These are phyloP conservation scores for Drosophila anomelani DNA, from an alignment of 2,888 invertebrate genomes.

Conservation along the genomic window DNA sequence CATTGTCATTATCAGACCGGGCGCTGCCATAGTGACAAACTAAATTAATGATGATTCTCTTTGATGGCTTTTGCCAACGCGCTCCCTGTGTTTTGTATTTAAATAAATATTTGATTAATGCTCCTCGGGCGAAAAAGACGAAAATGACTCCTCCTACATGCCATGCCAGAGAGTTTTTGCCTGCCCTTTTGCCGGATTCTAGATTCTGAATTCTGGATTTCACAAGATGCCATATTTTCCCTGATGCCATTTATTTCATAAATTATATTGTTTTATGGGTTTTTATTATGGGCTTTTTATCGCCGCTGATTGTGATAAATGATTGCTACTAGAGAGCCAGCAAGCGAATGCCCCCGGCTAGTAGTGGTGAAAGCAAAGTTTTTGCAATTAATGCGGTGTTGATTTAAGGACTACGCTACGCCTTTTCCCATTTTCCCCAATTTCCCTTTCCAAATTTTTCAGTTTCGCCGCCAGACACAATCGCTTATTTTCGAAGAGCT, in stretches of 20 bases:
- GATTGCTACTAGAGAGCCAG: slow-evolving; percentile 22
- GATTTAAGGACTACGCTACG: slow-evolving; percentile 7
- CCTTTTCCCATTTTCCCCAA: background rate
- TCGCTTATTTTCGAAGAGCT: slow-evolving; percentile 3
- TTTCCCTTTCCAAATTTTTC: background rate
- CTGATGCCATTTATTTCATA: slow-evolving; percentile 45
- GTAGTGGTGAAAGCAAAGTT: slow-evolving; percentile 22
- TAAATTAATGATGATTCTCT: slow-evolving; percentile 71
- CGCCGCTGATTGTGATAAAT: slow-evolving; percentile 68
- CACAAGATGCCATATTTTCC: slow-evolving; percentile 58
- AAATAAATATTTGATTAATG: slow-evolving; percentile 79
- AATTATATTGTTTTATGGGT: slow-evolving; percentile 62
- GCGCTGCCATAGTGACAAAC: slow-evolving; percentile 61
- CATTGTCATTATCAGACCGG: slow-evolving; percentile 61
- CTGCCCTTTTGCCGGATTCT: slow-evolving; percentile 5
- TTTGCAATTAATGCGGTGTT: slow-evolving; percentile 12
- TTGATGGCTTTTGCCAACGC: slow-evolving; percentile 45
- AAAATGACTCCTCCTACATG: slow-evolving; percentile 24
- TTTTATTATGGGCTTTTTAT: slow-evolving; percentile 66
- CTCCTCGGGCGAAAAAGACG: slow-evolving; percentile 16
- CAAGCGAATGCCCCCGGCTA: background rate
- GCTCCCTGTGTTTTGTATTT: slow-evolving; percentile 56
- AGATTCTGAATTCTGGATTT: slow-evolving; percentile 6
- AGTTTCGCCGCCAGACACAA: background rate
- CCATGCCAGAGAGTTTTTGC: slow-evolving; percentile 16